Conservation (phyloP, 1,140 invertebrate genomes). For the Drosophila pseudoobscura region DNA sequence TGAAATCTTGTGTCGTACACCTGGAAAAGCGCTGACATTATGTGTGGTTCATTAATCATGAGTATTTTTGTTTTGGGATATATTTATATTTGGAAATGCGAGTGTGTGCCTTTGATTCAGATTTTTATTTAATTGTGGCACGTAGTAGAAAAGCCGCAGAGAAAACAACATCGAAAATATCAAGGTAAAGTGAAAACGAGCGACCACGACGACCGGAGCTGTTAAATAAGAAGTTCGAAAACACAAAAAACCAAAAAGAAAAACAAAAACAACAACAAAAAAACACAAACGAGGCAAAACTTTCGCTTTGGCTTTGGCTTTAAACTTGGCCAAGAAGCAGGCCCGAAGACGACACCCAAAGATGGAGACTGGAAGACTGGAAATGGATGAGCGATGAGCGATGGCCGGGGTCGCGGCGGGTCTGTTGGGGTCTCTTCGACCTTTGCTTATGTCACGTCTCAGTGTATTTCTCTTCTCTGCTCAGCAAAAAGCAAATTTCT, state of each 20-base stretch:
- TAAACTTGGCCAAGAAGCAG: slow-evolving; percentile 66
- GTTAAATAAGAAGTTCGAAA: slow-evolving; percentile 69
- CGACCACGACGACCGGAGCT: slow-evolving; percentile 16
- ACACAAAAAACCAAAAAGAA: background rate
- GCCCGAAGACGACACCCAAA: slow-evolving; percentile 21
- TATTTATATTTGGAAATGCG: too few relatives aligned
- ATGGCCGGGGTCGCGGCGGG: slow-evolving; percentile 22
- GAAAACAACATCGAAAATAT: too few relatives aligned
- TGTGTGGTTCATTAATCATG: too few relatives aligned
- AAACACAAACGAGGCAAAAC: slow-evolving; percentile 49
- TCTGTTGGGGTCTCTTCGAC: slow-evolving; percentile 33
- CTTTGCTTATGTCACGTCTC: slow-evolving; percentile 72
- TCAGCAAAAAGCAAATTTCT: slow-evolving; percentile 47
- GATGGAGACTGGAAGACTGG: slow-evolving; percentile 43
- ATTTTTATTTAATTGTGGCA: too few relatives aligned
- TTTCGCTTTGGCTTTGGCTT: slow-evolving; percentile 76
- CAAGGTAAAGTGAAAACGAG: slow-evolving; percentile 47
- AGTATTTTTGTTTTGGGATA: too few relatives aligned
- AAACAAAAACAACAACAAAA: slow-evolving; percentile 20
- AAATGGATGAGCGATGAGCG: slow-evolving; percentile 28
- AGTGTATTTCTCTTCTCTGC: slow-evolving; percentile 4
- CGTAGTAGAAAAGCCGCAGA: background rate
- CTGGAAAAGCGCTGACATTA: too few relatives aligned
- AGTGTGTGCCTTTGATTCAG: too few relatives aligned
- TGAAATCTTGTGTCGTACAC: too few relatives aligned